Evolutionary conservation across 92 coral and sea anemone genomes (phyloP).

Genomic region (Virgularia gustaviana): DNA sequence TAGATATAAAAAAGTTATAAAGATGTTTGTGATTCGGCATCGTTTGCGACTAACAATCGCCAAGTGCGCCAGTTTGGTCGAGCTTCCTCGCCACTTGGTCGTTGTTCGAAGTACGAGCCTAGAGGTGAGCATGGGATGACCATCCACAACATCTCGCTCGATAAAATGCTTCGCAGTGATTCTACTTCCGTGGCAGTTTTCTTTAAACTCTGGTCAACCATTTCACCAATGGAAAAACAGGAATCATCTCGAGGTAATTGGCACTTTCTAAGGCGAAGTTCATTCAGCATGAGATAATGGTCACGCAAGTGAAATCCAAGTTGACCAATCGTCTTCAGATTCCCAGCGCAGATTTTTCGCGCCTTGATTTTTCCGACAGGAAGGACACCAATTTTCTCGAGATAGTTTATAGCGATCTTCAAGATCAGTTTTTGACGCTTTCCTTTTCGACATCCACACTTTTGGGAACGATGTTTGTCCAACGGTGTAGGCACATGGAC

Average conservation of each 20-base stretch:
- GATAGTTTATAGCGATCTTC: not conserved
- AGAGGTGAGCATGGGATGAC: not conserved
- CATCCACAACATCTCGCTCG: not conserved
- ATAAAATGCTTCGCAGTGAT: not conserved
- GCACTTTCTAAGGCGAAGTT: not conserved
- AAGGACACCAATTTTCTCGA: not conserved
- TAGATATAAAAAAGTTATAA: too few relatives aligned
- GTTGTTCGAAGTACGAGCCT: not conserved
- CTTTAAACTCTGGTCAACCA: not conserved
- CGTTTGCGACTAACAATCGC: not conserved
- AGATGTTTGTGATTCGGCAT: too few relatives aligned
- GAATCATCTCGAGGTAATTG: not conserved
- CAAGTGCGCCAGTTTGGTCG: not conserved
- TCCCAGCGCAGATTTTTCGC: slow-evolving; percentile 1
- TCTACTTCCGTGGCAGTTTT: not conserved
- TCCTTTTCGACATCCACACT: not conserved
- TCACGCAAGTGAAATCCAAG: slow-evolving; percentile 4
- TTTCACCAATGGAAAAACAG: not conserved
- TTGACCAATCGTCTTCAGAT: not conserved
- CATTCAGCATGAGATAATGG: not conserved
- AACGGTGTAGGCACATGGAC: not conserved
- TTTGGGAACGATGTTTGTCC: not conserved
- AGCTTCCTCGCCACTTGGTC: not conserved
- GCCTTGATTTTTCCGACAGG: not conserved
- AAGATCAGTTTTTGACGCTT: not conserved